Evolutionary conservation across 2,888 invertebrate genomes (phyloP).

Genomic region (Therioaphis trifolii): DNA sequence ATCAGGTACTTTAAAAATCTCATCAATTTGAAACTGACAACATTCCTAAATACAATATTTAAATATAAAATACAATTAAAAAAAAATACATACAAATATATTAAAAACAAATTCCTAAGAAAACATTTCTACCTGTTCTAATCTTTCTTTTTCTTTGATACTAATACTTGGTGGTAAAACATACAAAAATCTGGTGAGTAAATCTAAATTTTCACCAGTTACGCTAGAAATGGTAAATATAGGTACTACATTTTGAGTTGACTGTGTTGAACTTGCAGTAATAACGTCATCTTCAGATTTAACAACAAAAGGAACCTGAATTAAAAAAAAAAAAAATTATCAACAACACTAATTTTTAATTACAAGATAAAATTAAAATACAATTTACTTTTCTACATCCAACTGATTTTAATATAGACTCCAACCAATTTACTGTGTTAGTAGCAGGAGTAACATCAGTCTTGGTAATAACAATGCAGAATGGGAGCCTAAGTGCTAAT

Average conservation of each 20-base stretch:
- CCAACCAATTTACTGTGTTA: conserved; percentile 72
- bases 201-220: conserved; percentile 83
- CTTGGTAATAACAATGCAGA: conserved; percentile 94
- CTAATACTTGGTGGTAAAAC: conserved; percentile 79
- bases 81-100: conserved; percentile 42
- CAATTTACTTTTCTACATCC: conserved; percentile 72
- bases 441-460: conserved; percentile 82
- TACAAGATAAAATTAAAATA: neutral
- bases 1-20: conserved; percentile 87
- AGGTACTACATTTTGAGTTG: conserved; percentile 76
- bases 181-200: conserved; percentile 87
- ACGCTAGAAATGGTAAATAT: conserved; percentile 93
- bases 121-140: conserved; percentile 73
- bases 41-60: conserved; percentile 72
- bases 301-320: conserved; percentile 75
- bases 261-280: conserved; percentile 78
- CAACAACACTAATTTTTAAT: neutral
- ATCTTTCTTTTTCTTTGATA: conserved; percentile 75
- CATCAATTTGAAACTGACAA: conserved; percentile 92
- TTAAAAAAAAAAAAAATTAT: conserved; percentile 53
- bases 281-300: conserved; percentile 79
- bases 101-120: no score
- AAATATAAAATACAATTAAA: no score
- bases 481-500: conserved; percentile 84
- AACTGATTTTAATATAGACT: conserved; percentile 75